Evolutionary conservation across 1,140 invertebrate genomes (phyloP).

Genomic region (Bombus superbus): DNA sequence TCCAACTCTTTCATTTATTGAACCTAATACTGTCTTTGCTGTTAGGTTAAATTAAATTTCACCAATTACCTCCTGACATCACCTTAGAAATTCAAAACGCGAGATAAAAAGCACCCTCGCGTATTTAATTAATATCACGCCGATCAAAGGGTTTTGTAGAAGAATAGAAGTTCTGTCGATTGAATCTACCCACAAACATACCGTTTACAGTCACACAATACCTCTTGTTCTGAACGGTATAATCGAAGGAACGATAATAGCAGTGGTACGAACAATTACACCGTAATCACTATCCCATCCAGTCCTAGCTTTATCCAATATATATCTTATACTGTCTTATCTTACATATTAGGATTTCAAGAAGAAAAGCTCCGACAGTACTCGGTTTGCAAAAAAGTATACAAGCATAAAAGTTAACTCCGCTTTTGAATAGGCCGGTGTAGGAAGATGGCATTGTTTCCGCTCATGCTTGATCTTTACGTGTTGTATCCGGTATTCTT

Average conservation of each 20-base stretch:
- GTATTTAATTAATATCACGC: too few relatives aligned
- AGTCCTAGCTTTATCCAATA: neutral
- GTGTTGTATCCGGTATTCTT: constrained; percentile 31
- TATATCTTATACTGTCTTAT: too few relatives aligned
- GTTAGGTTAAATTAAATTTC: too few relatives aligned
- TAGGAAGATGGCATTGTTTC: constrained; percentile 18
- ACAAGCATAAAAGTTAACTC: neutral
- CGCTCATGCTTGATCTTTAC: constrained; percentile 28
- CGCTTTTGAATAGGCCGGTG: neutral
- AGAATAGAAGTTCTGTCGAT: too few relatives aligned
- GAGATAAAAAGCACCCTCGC: too few relatives aligned
- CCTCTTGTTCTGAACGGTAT: neutral
- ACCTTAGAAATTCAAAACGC: too few relatives aligned
- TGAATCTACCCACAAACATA: neutral
- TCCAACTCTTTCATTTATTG: too few relatives aligned
- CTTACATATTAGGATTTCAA: neutral
- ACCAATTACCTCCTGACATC: too few relatives aligned
- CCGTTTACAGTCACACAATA: too few relatives aligned
- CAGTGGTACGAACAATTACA: neutral
- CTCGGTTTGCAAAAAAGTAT: neutral
- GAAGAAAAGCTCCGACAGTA: neutral
- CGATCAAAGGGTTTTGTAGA: too few relatives aligned
- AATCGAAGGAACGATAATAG: neutral
- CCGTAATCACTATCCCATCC: neutral
- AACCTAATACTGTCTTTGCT: too few relatives aligned